phyloP scores from a whole-genome alignment of 2,113 vertebrate genomes.

The Erpornis zantholeuca region DNA sequence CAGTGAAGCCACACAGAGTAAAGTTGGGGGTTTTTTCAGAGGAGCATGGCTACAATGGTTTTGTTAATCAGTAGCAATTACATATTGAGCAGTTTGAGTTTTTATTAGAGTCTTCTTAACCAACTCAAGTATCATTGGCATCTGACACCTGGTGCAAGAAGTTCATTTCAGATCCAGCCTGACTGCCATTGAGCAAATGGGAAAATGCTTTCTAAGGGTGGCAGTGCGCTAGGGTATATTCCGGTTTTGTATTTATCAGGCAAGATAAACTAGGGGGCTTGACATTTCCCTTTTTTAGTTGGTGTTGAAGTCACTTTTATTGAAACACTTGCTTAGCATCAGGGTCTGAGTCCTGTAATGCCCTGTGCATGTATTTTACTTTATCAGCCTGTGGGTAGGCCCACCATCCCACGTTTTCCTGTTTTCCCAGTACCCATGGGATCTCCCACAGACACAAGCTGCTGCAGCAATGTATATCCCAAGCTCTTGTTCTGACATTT shows the following conservation, averaged over 20 bases:
- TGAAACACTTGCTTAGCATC: neutral
- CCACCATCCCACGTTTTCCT: neutral
- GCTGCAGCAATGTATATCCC: neutral
- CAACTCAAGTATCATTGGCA: rapidly evolving
- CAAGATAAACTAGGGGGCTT: neutral
- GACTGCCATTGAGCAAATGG: neutral
- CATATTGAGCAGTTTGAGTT: neutral
- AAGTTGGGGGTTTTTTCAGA: neutral
- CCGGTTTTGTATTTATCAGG: neutral
- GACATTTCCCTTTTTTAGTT: neutral
- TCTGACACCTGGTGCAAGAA: neutral
- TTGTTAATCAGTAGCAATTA: neutral
- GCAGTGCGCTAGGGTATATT: neutral
- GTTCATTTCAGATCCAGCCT: neutral
- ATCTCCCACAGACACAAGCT: neutral
- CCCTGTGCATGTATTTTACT: neutral
- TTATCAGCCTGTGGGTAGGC: neutral
- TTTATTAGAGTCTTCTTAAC: neutral
- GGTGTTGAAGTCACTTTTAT: neutral
- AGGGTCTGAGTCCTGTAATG: neutral
- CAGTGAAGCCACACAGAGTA: neutral
- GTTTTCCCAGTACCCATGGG: neutral
- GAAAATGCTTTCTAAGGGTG: neutral
- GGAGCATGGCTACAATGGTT: neutral
- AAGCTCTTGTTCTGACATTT: neutral